A percentile compares a stretch with the other conserved stretches of the same genome.
These are phyloP conservation scores for Macrochelys suwanniensis DNA, from an alignment of 2,797 vertebrate genomes.

Conservation along the genomic window DNA sequence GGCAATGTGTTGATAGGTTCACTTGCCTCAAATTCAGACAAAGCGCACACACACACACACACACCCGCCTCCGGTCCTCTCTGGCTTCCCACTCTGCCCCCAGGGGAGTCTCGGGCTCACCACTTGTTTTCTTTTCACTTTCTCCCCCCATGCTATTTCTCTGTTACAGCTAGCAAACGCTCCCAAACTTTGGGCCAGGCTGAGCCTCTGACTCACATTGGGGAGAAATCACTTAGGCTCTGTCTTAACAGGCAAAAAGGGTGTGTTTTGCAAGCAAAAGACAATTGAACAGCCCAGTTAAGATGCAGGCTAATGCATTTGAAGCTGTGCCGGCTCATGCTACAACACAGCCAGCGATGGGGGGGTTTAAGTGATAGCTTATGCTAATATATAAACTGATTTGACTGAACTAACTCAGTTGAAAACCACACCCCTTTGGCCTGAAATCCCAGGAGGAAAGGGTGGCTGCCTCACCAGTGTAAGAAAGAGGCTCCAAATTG, in stretches of 20 bases:
- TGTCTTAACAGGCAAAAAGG: not conserved
- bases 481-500: not conserved
- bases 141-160: not conserved
- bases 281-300: not conserved
- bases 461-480: no score
- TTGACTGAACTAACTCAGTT: not conserved
- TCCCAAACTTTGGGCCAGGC: not conserved
- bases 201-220: not conserved
- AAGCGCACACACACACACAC: not conserved
- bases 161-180: not conserved
- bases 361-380: not conserved
- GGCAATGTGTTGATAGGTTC: not conserved
- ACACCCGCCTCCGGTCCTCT: not conserved
- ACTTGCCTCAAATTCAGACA: not conserved
- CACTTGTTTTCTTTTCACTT: not conserved
- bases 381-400: not conserved
- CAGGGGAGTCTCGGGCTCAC: not conserved
- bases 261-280: not conserved
- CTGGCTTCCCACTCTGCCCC: not conserved
- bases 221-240: not conserved
- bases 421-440: not conserved
- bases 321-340: not conserved
- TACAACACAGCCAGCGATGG: not conserved
- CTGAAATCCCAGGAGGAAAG: not conserved
- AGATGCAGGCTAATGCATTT: not conserved